Conservation (phyloP, 64 coral and sea anemone species). For the Acropora tenuis region DNA sequence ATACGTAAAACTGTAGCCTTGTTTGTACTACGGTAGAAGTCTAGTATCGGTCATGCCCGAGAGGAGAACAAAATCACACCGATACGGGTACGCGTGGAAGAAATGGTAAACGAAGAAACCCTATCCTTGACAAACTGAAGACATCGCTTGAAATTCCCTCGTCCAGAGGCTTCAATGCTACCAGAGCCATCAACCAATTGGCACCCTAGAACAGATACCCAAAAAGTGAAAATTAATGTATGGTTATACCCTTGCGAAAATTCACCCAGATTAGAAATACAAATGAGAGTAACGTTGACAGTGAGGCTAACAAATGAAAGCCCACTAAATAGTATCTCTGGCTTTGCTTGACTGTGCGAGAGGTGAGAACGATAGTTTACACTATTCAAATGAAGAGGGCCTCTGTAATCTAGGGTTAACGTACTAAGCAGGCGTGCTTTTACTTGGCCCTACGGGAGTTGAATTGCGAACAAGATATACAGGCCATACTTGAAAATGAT, state of each 20-base stretch:
- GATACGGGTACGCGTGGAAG: conserved; percentile 54
- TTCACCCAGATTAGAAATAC: no score
- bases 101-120: conserved; percentile 57
- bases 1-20: conserved; percentile 44
- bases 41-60: conserved; percentile 54
- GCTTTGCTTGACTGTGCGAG: no score
- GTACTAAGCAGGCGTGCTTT: no score
- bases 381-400: no score
- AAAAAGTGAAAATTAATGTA: neutral
- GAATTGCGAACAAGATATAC: neutral
- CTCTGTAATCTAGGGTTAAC: no score
- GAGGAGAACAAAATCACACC: conserved; percentile 54
- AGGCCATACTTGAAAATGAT: neutral
- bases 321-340: no score
- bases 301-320: no score
- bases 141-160: conserved; percentile 65
- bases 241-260: no score
- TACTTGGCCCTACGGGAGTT: neutral
- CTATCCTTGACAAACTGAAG: conserved; percentile 65
- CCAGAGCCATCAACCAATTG: conserved; percentile 70
- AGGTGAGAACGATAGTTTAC: no score
- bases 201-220: conserved; percentile 12
- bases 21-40: conserved; percentile 63
- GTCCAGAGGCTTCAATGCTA: conserved; percentile 65
- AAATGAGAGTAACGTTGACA: no score